Base-by-base conservation (phyloP, 1,140 invertebrate genomes). In the Agraylea sexmaculata region DNA sequence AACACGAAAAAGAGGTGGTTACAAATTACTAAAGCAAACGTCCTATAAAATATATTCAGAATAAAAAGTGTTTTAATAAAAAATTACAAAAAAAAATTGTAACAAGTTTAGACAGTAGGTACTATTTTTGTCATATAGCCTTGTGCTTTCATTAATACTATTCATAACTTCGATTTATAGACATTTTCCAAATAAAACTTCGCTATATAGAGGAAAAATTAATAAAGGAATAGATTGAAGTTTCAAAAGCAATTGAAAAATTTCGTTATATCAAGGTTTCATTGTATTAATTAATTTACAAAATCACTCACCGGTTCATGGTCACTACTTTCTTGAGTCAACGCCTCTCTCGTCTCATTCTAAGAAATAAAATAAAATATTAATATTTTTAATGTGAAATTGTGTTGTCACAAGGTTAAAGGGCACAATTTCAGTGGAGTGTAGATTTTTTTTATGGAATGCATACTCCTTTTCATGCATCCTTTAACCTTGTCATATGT, bases 291-390 rank as follows among this genome's bases (percentile, higher is more conserved):
- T 17, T 28, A 19, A 10, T 18, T 17, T 40, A 17, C 6, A 15
- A 13, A 35, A 27, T 4, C 8, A 69, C 74, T 74, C 55, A 78
- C 75, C 35, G 75, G 69, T 53, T 78, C 74, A 53, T 77, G 74
- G 56, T 79, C 73, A 52, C 72, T 78, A 29, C 76, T 74, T 46
- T 78, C 77, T 43, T 74, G 70, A 25, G 71, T 71, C 15, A 78
- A 60, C 4, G 72, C 67, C 51, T 78, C 75, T 55, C 73, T 65
- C 2, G 74, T 77, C 50, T 77, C 72, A 56, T 78, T 78, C 54
- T 69, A 54, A 28, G 62, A 59, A 40, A 37, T 45, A 53, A 37
- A 48, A 42, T 29, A 34, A 40, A 25, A 25, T 25, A 25, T 25
- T 7, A 7, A 25, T 25, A 25, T 7, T 25, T 7, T 7, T 25